Percentiles rank a stretch among this genome's conserved stretches.
Conservation (phyloP, 2,113 vertebrate species). For the Callithrix jacchus region DNA sequence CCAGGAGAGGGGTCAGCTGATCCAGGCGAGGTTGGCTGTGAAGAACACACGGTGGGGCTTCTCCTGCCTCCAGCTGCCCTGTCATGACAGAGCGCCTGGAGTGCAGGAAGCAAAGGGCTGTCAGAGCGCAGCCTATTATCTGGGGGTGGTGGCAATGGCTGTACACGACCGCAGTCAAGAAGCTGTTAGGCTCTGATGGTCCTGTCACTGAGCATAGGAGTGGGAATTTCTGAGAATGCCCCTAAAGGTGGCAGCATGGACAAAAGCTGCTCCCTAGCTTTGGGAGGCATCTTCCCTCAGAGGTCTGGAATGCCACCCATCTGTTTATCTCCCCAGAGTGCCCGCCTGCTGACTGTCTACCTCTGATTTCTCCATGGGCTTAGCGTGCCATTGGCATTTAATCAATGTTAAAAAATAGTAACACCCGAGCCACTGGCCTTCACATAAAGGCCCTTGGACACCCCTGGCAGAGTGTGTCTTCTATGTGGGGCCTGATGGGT, state of each 20-base stretch:
- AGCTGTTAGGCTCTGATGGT: background rate
- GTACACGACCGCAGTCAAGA: rapidly evolving
- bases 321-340: background rate
- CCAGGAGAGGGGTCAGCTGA: background rate
- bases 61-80: background rate
- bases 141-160: background rate
- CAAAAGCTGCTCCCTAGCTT: background rate
- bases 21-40: background rate
- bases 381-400: background rate
- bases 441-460: background rate
- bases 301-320: background rate
- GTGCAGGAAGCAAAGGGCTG: background rate
- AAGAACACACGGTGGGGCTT: background rate
- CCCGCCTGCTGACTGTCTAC: background rate
- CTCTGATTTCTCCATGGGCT: background rate
- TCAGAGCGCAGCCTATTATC: background rate
- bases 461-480: background rate
- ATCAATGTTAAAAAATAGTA: conserved; percentile 59
- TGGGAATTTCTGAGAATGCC: background rate
- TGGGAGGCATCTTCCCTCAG: conserved; percentile 19
- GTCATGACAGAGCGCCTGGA: background rate
- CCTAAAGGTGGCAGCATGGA: background rate
- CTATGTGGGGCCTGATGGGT: background rate
- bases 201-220: background rate
- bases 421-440: conserved; percentile 25